A percentile compares a stretch with the other conserved stretches of the same genome.
phyloP scores from a whole-genome alignment of 2,113 vertebrate genomes.

The Desmodus rotundus region DNA sequence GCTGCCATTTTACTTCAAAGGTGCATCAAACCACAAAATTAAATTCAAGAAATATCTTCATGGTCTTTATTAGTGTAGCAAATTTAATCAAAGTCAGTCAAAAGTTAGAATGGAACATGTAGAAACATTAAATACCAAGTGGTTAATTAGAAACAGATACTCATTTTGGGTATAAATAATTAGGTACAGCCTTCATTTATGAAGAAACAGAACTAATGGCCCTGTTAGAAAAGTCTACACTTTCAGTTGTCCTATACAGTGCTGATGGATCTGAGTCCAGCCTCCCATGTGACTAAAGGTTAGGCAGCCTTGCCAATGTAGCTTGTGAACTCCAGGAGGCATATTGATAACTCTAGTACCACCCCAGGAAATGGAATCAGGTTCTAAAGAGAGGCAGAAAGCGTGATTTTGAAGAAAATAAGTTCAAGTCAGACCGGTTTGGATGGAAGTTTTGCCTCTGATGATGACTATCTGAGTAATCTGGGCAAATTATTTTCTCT shows the following conservation, averaged over 20 bases:
- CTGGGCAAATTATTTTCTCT: slow-evolving; percentile 37
- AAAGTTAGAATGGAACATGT: slow-evolving; percentile 57
- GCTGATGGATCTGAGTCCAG: background rate
- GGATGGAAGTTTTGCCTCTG: slow-evolving; percentile 40
- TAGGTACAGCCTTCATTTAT: slow-evolving; percentile 44
- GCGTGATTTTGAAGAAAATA: slow-evolving; percentile 36
- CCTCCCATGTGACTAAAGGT: background rate
- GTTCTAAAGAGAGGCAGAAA: slow-evolving; percentile 49
- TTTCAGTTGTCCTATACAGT: background rate
- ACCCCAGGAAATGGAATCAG: background rate
- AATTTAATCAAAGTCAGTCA: slow-evolving; percentile 56
- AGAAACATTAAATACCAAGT: slow-evolving; percentile 52
- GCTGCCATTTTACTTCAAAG: slow-evolving; percentile 55
- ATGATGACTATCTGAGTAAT: slow-evolving; percentile 44
- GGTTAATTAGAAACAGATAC: slow-evolving; percentile 52
- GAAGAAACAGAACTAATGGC: slow-evolving; percentile 43
- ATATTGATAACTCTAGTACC: background rate
- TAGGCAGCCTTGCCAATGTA: background rate
- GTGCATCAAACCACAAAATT: slow-evolving; percentile 51
- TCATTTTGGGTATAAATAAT: slow-evolving; percentile 48
- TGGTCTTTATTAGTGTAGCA: slow-evolving; percentile 46
- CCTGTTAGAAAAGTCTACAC: background rate
- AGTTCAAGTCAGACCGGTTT: slow-evolving; percentile 63
- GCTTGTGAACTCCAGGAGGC: background rate
- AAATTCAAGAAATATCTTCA: slow-evolving; percentile 52